These are phyloP conservation scores for Alloplasta piceator DNA, from an alignment of 2,888 invertebrate species.

Conservation along the genomic window DNA sequence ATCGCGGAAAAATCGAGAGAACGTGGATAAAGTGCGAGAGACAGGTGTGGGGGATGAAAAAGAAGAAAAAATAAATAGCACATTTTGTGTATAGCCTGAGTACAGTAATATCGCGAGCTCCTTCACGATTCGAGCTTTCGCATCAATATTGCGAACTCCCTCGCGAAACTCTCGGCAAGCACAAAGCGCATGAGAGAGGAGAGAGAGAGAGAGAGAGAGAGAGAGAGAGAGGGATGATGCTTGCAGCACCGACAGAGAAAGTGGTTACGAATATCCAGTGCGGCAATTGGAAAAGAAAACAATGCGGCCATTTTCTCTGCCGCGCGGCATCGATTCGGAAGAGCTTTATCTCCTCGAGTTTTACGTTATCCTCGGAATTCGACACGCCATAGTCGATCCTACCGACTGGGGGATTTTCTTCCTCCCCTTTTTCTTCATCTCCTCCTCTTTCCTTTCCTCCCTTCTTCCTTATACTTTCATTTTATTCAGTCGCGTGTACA, in stretches of 20 bases:
- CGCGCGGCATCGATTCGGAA: constrained; percentile 60
- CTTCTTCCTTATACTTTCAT: constrained; percentile 18
- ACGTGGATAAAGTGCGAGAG: constrained; percentile 39
- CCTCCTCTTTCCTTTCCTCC: constrained; percentile 1
- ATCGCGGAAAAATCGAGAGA: constrained; percentile 15
- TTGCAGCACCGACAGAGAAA: background rate
- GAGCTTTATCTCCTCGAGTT: constrained; percentile 61
- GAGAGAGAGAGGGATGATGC: constrained; percentile 23
- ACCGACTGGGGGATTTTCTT: constrained; percentile 38
- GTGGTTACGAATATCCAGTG: constrained; percentile 20
- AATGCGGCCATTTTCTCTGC: constrained; percentile 50
- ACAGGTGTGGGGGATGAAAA: background rate
- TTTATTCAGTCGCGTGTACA: constrained; percentile 11
- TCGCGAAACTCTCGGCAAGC: constrained; percentile 30
- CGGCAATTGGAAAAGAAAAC: constrained; percentile 59
- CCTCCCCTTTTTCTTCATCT: background rate
- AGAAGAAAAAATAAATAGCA: background rate
- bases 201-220: background rate
- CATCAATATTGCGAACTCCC: constrained; percentile 49
- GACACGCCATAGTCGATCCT: constrained; percentile 45
- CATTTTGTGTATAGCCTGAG: background rate
- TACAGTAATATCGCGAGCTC: constrained; percentile 34
- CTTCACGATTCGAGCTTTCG: constrained; percentile 41
- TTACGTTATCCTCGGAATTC: constrained; percentile 59
- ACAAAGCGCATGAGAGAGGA: constrained; percentile 1